Base-by-base conservation (phyloP, 2,113 vertebrate genomes). In the Rhipidura dahli region DNA sequence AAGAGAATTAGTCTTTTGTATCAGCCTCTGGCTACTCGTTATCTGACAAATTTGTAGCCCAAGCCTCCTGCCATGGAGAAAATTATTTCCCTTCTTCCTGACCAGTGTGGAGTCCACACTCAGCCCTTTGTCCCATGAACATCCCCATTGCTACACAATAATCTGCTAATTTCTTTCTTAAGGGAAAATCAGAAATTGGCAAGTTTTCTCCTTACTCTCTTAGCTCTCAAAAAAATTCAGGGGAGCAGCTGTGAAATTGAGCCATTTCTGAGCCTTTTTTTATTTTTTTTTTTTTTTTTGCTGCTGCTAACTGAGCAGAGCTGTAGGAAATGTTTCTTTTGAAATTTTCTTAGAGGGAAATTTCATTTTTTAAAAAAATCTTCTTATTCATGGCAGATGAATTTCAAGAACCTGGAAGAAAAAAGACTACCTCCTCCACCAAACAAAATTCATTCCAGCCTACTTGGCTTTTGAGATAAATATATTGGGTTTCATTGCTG, bases 1-100 rank as follows among this genome's bases (percentile, higher is more conserved):
- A 37, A 82, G 89, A 87, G 93, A 95, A 91, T 87, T 91, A 84
- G 73, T 84, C 94, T 94, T 87, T 94, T 82, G 22, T 95, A 82
- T 89, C 83, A 92, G 87, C 93, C 91, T 72, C 91, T 72, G 87
- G 87, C 89, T 95, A 76, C 89, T 97, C 11, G 13, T 90, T 93
- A 85, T 28, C 61, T 76, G 57, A 60, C 44, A 89, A 76, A 95
- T 91, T 60, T 87, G 87, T 78, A 75, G 77, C 83, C 65, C 5
- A 13, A 3, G 3, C 45, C 81, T 92, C 60, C 89, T 78, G 83
- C 81, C 39, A 42, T 10, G 61, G 73, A 93, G 87, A 84, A 92
- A 91, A 87, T 70, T 0, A 73, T 79, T 90, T 83, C 37, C 87
- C 21, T 68, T 90, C 68, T 91, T 76, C 69, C 66, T 92, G 72